phyloP scores from a whole-genome alignment of 2,113 vertebrate genomes.

The Protobothrops mucrosquamatus region DNA sequence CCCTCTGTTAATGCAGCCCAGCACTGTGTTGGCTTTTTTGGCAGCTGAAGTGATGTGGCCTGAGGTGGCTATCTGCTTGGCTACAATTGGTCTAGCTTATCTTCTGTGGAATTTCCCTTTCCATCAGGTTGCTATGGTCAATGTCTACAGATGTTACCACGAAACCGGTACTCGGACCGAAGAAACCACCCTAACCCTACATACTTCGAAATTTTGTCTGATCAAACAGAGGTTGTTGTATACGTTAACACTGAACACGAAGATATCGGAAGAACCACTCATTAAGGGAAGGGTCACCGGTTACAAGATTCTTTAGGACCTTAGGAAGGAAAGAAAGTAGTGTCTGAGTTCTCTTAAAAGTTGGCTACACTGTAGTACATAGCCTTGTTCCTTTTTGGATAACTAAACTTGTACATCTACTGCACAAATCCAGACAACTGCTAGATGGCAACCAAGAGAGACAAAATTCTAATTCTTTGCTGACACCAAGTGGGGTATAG shows the following conservation, averaged over 20 bases:
- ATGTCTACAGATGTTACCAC: no score
- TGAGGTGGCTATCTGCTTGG: background rate
- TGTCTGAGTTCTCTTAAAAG: background rate
- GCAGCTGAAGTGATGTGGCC: background rate
- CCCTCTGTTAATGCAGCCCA: background rate
- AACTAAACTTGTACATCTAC: background rate
- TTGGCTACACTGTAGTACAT: background rate
- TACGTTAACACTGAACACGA: no score
- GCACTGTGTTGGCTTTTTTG: background rate
- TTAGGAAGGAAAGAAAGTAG: no score
- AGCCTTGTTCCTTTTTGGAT: background rate
- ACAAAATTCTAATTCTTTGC: background rate
- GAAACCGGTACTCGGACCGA: no score
- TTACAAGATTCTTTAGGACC: no score
- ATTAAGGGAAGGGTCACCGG: no score
- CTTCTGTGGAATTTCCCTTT: background rate
- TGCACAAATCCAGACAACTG: background rate
- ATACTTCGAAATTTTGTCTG: no score
- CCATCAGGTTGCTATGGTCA: background rate
- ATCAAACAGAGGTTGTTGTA: no score
- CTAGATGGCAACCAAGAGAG: background rate
- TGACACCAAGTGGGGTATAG: background rate
- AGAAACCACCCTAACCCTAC: no score
- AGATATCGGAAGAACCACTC: no score
- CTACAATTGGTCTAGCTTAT: background rate